Base-by-base conservation (phyloP, 1,140 invertebrate species). In the Phymorhynchus buccinoides region DNA sequence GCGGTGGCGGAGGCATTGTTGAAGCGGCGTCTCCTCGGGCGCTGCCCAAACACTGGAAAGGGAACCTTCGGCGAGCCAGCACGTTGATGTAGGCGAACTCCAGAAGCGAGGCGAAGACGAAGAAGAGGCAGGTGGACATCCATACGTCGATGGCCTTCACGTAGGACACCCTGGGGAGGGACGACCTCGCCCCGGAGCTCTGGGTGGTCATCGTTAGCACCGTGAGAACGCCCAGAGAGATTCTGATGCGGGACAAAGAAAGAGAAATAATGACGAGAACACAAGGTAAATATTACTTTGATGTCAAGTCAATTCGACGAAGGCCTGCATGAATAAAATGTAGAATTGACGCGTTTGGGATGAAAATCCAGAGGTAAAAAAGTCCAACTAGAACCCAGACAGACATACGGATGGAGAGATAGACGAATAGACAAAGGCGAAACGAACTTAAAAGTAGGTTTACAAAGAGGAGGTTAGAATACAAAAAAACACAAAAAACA, bases 81-180 rank as follows among this genome's bases (percentile, higher is more conserved):
- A 89, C 88, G 73, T 90, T 93, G 27, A 97, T 96, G 27, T 97
- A 95, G 0, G 97, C 96, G 90, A 97, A 97, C 94, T 97, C 97
- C 32, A 96, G 95, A 14, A 97, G 93, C 9, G 96, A 96, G 1
- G 96, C 95, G 90, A 97, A 97, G 7, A 97, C 96, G 80, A 97
- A 97, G 83, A 97, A 95, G 95, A 97, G 97, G 89, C 97, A 97
- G 9, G 96, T 96, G 18, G 96, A 96, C 96, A 97, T 97, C 96
- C 96, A 97, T 0, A 97, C 93, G 92, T 97, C 96, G 30, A 97
- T 93, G 16, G 96, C 96, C 96, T 97, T 96, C 42, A 96, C 89
- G 85, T 94, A 94, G 27, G 90, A 92, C 68, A 97, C 97, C 73
- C 88, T 80, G 18, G 92, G 92, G 32, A 91, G 84, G 9, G 86